Evolutionary conservation across 2,888 invertebrate species (phyloP).

Genomic region (Saturnia pavonia): DNA sequence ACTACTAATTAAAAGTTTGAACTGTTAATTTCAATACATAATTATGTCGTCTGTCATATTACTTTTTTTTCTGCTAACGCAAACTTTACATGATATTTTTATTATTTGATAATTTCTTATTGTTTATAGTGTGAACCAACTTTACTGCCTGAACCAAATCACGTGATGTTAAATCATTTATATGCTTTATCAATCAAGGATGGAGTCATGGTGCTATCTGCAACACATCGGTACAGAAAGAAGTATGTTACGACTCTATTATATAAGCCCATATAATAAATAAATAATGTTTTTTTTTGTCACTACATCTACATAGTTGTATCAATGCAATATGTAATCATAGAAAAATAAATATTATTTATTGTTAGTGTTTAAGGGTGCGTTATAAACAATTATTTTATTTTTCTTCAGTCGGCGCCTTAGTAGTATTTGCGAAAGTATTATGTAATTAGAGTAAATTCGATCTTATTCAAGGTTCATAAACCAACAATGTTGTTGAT

Average conservation of each 20-base stretch:
- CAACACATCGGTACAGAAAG: constrained; percentile 98
- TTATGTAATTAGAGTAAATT: neutral
- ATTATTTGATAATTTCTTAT: constrained; percentile 9
- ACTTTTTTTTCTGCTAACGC: neutral
- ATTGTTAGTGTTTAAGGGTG: constrained; percentile 4
- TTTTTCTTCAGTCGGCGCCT: neutral
- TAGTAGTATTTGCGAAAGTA: too few relatives aligned
- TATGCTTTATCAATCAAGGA: constrained; percentile 99
- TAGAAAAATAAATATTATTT: constrained; percentile 15
- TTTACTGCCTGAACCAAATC: constrained; percentile 99
- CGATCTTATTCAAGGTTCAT: neutral
- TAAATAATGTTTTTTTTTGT: constrained; percentile 11
- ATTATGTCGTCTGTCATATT: neutral
- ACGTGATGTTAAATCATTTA: constrained; percentile 99
- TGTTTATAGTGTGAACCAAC: constrained; percentile 96
- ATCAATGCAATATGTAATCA: constrained; percentile 18
- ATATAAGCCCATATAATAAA: constrained; percentile 95
- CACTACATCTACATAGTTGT: neutral
- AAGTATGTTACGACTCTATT: constrained; percentile 99
- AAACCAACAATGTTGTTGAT: neutral
- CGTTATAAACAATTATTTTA: constrained; percentile 3
- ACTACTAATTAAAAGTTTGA: too few relatives aligned
- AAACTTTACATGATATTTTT: neutral
- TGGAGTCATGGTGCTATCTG: constrained; percentile 99
- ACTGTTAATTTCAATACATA: too few relatives aligned